These are phyloP conservation scores for Hylomyscus alleni DNA, from an alignment of 2,797 vertebrate genomes.

Conservation along the genomic window DNA sequence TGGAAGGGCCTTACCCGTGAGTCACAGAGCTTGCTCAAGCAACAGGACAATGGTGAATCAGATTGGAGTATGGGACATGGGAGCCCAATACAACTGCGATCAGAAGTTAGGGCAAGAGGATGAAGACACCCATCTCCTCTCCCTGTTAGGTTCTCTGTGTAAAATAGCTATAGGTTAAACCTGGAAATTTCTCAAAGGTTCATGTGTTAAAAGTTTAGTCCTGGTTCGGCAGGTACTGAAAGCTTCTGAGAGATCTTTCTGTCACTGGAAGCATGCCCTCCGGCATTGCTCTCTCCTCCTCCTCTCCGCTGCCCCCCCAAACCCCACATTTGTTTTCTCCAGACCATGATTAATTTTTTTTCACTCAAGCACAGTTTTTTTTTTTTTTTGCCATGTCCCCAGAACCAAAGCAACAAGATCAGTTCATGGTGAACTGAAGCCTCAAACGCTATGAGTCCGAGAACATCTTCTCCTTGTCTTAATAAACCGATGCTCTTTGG, in stretches of 20 bases:
- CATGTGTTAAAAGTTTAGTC: too few relatives aligned
- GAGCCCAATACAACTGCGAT: rapidly evolving
- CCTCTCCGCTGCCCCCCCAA: background rate
- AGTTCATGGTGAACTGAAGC: background rate
- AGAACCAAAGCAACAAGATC: background rate
- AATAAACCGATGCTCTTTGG: background rate
- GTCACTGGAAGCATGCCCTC: too few relatives aligned
- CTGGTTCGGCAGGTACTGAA: background rate
- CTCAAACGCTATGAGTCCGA: background rate
- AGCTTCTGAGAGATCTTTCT: background rate
- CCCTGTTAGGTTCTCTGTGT: background rate
- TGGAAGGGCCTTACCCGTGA: rapidly evolving
- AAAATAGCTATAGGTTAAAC: background rate
- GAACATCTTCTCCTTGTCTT: background rate
- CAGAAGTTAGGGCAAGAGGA: rapidly evolving
- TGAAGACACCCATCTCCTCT: background rate
- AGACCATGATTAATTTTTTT: background rate
- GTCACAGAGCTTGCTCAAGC: background rate
- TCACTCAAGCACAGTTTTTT: background rate
- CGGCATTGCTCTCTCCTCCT: background rate
- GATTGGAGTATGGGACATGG: rapidly evolving
- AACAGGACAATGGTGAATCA: background rate
- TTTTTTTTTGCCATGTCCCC: background rate
- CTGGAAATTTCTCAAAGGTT: background rate
- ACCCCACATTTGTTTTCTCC: background rate